These are phyloP conservation scores for Timema podura DNA, from an alignment of 2,888 invertebrate genomes.

Conservation along the genomic window DNA sequence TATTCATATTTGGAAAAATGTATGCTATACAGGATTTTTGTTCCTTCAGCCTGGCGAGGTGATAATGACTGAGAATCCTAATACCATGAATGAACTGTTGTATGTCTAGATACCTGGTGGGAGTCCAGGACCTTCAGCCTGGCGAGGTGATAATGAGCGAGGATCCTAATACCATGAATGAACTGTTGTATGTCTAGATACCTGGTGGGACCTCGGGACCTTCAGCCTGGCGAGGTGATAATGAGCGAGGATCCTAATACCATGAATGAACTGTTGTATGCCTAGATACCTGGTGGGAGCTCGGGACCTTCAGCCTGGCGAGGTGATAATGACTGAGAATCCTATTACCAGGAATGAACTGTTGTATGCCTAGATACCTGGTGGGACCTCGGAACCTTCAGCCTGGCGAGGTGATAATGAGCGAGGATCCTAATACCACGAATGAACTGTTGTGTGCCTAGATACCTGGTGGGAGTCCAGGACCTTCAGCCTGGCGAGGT, in stretches of 20 bases:
- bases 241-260: slow-evolving; percentile 35
- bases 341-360: slow-evolving; percentile 26
- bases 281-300: slow-evolving; percentile 37
- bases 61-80: too few species aligned
- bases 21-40: too few species aligned
- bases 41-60: too few species aligned
- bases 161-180: too few species aligned
- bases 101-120: too few species aligned
- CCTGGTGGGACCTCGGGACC: slow-evolving; percentile 36
- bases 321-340: slow-evolving; percentile 37
- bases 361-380: slow-evolving; percentile 34
- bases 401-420: slow-evolving; percentile 36
- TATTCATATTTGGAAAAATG: too few species aligned
- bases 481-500: slow-evolving; percentile 36
- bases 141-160: too few species aligned
- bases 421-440: slow-evolving; percentile 35
- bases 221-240: slow-evolving; percentile 36
- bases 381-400: slow-evolving; percentile 36
- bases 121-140: too few species aligned
- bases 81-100: too few species aligned
- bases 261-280: background rate
- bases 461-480: slow-evolving; percentile 37
- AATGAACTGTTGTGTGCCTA: slow-evolving; percentile 20
- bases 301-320: slow-evolving; percentile 35
- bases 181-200: too few species aligned